These are phyloP conservation scores for Coilia nasus DNA, from an alignment of 2,797 vertebrate genomes.

Conservation along the genomic window DNA sequence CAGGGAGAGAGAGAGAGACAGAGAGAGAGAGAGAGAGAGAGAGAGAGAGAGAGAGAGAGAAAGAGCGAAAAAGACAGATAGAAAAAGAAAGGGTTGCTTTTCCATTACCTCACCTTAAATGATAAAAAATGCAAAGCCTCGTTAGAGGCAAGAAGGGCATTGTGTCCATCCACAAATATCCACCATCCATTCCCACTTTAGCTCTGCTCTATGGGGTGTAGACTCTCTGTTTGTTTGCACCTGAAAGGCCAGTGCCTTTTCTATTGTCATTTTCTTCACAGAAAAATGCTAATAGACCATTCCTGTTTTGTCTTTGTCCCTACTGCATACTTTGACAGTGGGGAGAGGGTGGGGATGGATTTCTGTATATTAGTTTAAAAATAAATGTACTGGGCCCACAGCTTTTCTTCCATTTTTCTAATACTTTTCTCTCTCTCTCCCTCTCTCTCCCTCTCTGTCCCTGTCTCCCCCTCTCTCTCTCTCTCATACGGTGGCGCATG, in stretches of 20 bases:
- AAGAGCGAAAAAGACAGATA: too few species aligned
- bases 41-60: too few species aligned
- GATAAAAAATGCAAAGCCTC: conserved; percentile 39
- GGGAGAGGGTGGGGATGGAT: conserved; percentile 44
- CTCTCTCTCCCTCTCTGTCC: too few species aligned
- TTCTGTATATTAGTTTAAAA: conserved; percentile 59
- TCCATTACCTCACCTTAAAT: conserved; percentile 33
- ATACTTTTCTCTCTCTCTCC: too few species aligned
- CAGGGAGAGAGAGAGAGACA: too few species aligned
- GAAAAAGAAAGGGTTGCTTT: neutral
- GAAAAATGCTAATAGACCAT: neutral
- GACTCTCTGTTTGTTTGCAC: conserved; percentile 34
- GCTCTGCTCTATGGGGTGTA: conserved; percentile 6
- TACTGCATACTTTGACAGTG: conserved; percentile 45
- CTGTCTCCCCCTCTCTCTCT: too few species aligned
- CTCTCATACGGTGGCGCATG: neutral
- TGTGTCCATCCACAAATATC: conserved; percentile 29
- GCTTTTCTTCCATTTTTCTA: conserved; percentile 39
- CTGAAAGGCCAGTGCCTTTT: neutral
- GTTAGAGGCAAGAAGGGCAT: conserved; percentile 10
- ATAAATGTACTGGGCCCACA: conserved; percentile 57
- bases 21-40: too few species aligned
- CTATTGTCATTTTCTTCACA: neutral
- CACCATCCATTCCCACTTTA: conserved; percentile 25
- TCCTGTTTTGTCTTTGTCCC: conserved; percentile 31